Evolutionary conservation across 1,140 invertebrate genomes (phyloP).

Genomic region (Pollicipes pollicipes): DNA sequence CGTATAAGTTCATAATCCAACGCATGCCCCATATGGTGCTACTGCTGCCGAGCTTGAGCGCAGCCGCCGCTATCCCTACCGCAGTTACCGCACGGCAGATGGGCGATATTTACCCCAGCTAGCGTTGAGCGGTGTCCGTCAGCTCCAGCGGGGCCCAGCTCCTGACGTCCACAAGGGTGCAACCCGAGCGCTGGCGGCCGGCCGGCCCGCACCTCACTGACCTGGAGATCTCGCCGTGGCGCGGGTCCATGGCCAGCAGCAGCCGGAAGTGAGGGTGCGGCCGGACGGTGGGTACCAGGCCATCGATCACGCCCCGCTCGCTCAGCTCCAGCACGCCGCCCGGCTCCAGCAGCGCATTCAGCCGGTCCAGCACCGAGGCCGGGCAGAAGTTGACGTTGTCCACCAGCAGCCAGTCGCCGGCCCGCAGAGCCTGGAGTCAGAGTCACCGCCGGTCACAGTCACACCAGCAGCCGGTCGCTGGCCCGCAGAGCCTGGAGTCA

Average conservation of each 20-base stretch:
- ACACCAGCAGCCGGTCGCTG: too few relatives aligned
- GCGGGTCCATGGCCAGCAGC: constrained; percentile 87
- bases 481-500: too few relatives aligned
- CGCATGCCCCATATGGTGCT: too few relatives aligned
- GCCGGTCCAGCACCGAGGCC: constrained; percentile 82
- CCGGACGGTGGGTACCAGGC: constrained; percentile 48
- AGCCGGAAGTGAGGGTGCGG: constrained; percentile 84
- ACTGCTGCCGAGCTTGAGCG: too few relatives aligned
- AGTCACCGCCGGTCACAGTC: constrained; percentile 56
- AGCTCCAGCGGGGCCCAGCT: too few relatives aligned
- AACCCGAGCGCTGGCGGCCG: constrained; percentile 27
- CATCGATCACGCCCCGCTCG: constrained; percentile 66
- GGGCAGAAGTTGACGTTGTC: constrained; percentile 97
- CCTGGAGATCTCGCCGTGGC: constrained; percentile 83
- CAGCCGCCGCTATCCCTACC: too few relatives aligned
- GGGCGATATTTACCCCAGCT: too few relatives aligned
- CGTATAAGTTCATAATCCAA: too few relatives aligned
- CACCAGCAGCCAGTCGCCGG: constrained; percentile 78
- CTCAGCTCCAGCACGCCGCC: constrained; percentile 71
- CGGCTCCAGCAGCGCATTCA: constrained; percentile 88
- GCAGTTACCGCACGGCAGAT: too few relatives aligned
- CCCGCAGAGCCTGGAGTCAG: constrained; percentile 74
- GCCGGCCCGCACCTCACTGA: constrained; percentile 21
- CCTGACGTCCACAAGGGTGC: too few relatives aligned
- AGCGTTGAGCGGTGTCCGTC: too few relatives aligned